Evolutionary conservation across 2,113 vertebrate genomes (phyloP).

Genomic region (Neoarius graeffei): DNA sequence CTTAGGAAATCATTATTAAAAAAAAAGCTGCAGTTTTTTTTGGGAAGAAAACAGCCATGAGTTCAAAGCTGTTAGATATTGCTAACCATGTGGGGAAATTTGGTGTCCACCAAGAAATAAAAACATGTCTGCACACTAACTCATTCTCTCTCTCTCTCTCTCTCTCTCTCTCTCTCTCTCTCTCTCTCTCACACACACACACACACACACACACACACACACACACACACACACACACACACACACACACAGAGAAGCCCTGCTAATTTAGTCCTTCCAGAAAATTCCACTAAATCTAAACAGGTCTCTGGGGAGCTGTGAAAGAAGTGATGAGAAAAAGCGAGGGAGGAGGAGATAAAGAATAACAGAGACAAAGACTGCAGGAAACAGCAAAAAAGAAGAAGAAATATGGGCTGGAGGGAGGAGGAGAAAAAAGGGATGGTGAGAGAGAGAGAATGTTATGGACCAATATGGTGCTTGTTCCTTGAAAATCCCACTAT

Average conservation of each 20-base stretch:
- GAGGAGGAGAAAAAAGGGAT: neutral
- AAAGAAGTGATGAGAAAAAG: constrained; percentile 14
- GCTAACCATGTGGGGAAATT: neutral
- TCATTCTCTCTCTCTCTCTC: no score
- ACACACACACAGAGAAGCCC: constrained; percentile 3
- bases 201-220: constrained; percentile 5
- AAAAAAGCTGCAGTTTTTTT: neutral
- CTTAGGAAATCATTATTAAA: neutral
- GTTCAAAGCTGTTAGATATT: neutral
- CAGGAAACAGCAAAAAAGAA: neutral
- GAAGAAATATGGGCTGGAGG: neutral
- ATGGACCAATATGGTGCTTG: neutral
- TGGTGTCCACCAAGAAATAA: constrained; percentile 3
- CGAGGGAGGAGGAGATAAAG: constrained; percentile 2
- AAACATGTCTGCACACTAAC: neutral
- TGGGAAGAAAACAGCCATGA: neutral
- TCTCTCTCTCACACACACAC: neutral
- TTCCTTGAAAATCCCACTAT: constrained; percentile 37
- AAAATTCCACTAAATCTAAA: constrained; percentile 38
- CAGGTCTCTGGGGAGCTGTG: constrained; percentile 23
- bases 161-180: no score
- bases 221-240: neutral
- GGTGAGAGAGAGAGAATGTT: constrained; percentile 22
- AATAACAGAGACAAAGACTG: constrained; percentile 4
- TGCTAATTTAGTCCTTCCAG: constrained; percentile 37